Evolutionary conservation across 2,888 invertebrate genomes (phyloP), one percentile per base, ranked within the genome.

Genomic region (Dolomedes plantarius): DNA sequence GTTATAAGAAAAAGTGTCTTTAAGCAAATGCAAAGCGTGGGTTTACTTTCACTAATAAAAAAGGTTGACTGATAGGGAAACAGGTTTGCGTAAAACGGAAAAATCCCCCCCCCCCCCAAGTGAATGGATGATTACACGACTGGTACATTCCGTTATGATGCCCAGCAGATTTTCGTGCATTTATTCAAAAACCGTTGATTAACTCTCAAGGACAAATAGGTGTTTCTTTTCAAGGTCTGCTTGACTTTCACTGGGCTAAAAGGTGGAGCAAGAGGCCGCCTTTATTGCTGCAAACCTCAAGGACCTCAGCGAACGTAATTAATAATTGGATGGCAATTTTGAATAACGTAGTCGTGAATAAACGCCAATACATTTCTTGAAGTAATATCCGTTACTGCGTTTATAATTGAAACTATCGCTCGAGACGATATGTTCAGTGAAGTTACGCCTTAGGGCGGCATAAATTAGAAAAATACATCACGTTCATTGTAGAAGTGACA

Each of bases 181-280:
- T 75, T 75, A 81, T 81, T 81, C 68, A 74, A 79, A 77, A 77
- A 77, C 83, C 83, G 83, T 83, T 83, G 83, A 83, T 77, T 72
- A 83, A 56, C 67, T 64, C 46, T 29, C 76, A 83, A 83, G 83
- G 83, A 72, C 68, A 77, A 83, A 83, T 32, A 65, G 76, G 72
- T 82, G 75, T 74, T 32, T 62, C 36, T 39, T 41, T 23, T 72
- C 72, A 83, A 83, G 83, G 83, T 32, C 82, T 71, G 36, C 19
- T 31, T 72, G 72, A 83, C 83, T 83, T 83, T 83, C 83, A 83
- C 83, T 83, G 68, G 31, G 62, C 41, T 32, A 31, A 74, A 50
- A 78, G 39, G 65, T 46, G 29, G 31, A 36, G 39, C 29, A 41
- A 32, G 75, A 67, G 36, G 46, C 50, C 39, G 41, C 41, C 46